A percentile compares a stretch with the other conserved stretches of the same genome.
Evolutionary conservation across 2,888 invertebrate species (phyloP).

Genomic region (Teinopalpus imperialis): DNA sequence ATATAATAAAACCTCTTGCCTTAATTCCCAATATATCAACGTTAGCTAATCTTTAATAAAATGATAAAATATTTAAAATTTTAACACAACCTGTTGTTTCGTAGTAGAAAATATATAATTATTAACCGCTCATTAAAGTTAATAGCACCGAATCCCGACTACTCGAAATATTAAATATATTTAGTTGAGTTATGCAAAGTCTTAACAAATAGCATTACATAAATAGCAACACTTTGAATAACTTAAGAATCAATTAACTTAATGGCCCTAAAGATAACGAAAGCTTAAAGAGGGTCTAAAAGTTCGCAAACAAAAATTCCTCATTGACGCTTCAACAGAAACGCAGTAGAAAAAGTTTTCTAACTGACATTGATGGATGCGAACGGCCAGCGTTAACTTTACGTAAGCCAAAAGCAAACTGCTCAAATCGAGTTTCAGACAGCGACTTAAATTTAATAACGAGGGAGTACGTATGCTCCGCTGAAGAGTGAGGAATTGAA

Average conservation of each 20-base stretch:
- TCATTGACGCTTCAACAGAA: slow-evolving; percentile 56
- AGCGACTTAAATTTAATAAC: slow-evolving; percentile 24
- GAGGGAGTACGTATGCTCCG: slow-evolving; percentile 6
- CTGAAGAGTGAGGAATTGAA: slow-evolving; percentile 11
- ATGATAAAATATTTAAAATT: no score
- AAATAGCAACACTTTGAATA: slow-evolving; percentile 10
- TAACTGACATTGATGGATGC: slow-evolving; percentile 74
- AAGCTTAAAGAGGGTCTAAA: slow-evolving; percentile 36
- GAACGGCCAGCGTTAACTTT: slow-evolving; percentile 36
- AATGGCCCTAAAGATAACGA: slow-evolving; percentile 22
- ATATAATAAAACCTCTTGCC: no score
- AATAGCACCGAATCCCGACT: no score
- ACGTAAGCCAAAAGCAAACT: slow-evolving; percentile 20
- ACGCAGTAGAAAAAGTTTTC: slow-evolving; percentile 71
- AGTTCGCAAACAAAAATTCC: slow-evolving; percentile 73
- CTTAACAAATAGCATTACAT: no score
- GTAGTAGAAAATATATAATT: no score
- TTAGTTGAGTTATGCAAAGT: no score
- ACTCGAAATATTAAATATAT: no score
- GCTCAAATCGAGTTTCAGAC: slow-evolving; percentile 23
- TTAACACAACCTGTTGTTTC: no score
- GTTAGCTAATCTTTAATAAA: no score
- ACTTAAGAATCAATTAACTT: slow-evolving; percentile 24
- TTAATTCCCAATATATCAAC: no score
- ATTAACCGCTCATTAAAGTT: no score